Base-by-base conservation (phyloP, 2,888 invertebrate genomes). In the Lottia scabra region DNA sequence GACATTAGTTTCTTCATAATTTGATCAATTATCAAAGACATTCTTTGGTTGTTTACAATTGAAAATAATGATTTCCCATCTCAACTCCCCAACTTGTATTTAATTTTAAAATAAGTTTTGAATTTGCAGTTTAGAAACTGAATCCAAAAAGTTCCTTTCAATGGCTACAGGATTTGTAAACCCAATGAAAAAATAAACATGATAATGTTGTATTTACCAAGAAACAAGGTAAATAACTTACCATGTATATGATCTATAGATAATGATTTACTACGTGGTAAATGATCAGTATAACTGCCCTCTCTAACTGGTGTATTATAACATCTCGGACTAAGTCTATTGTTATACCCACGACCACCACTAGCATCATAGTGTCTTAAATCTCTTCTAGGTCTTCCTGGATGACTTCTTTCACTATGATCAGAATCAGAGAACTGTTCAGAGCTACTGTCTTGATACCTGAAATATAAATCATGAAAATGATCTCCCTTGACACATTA, bases 391-490 rank as follows among this genome's bases (percentile, higher is more conserved):
- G 66, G 65, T 48, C 67, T 65, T 6, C 63, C 38, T 6, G 45
- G 63, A 12, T 65, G 48, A 43, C 72, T 65, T 15, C 72, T 45
- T 26, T 66, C 81, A 73, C 82, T 83, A 45, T 82, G 82, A 74
- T 85, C 85, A 0, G 84, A 84, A 72, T 85, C 85, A 73, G 83
- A 83, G 70, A 72, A 82, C 74, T 83, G 84, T 72, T 84, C 84
- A 13, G 84, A 84, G 73, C 84, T 84, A 72, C 83, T 84, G 66
- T 82, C 83, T 8, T 79, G 79, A 64, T 84, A 71, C 65, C 73
- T 73, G 65, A 2, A 68, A 48, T 38, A n/a, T 8, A n/a, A 63
- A 27, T n/a, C 4, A 5, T 44, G 2, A n/a, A 63, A 43, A 43
- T 65, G 27, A 30, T 43, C 38, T 38, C 43, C 30, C 65, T 65